Evolutionary conservation across 2,113 vertebrate species (phyloP), one percentile per base, ranked within the genome.

Genomic region (Tragulus kanchil): DNA sequence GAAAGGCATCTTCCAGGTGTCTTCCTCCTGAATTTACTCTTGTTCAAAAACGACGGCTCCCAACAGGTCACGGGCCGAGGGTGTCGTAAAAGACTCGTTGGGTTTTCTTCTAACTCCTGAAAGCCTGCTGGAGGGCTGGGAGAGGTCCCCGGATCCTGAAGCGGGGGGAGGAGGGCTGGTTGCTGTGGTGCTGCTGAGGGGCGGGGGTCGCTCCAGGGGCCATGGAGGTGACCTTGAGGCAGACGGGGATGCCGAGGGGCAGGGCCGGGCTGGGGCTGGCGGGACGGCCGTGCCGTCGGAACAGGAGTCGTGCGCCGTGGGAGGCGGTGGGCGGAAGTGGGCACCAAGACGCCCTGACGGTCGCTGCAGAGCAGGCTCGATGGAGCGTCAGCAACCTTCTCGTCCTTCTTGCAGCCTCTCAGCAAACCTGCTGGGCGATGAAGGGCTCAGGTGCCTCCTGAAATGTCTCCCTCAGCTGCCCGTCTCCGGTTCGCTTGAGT

Each of bases 381-480:
- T 58, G 25, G 79, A 81, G 28, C 52, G 1, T 31, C 58, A 19
- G 11, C 42, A 42, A 15, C 87, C 15, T 78, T 94, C 73, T 93
- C n/a, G 71, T 42, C 0, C 61, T 62, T 89, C 90, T 96, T 96
- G n/a, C 96, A 99, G 99, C 54, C 98, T 99, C 52, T 98, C 98
- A 8, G 97, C 65, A 88, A 99, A 99, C 69, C 90, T 95, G 75
- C 89, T 99, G 78, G 98, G 97, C 26, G 97, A 98, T 48, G 96
- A 95, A 5, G 98, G 98, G 8, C 67, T 99, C 89, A 90, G n/a
- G 52, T 61, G 84, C 64, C 96, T 99, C 64, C 84, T 98, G 94
- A 79, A 93, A 31, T 93, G 54, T 50, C 81, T 99, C 92, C 97
- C 92, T 16, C 91, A 2, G 89, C 25, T 97, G 85, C 85, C 98